Conservation (phyloP, 2,888 invertebrate species). For the Idaea straminata region DNA sequence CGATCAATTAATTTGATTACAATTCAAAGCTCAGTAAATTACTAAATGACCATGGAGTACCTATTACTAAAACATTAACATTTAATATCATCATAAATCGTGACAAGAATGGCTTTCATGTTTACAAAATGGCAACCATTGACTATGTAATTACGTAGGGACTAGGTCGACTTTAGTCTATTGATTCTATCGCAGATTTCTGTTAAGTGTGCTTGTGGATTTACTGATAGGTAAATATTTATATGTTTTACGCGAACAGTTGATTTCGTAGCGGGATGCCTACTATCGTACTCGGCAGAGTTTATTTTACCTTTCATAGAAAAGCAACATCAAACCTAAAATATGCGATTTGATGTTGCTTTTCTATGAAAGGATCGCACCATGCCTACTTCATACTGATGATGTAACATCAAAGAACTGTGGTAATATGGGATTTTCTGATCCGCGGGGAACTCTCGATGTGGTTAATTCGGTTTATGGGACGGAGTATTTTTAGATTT, state of each 20-base stretch:
- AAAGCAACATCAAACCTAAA: too few relatives aligned
- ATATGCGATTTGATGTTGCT: too few relatives aligned
- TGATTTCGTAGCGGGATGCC: too few relatives aligned
- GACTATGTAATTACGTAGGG: neutral
- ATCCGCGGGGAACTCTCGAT: neutral
- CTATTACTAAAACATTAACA: constrained; percentile 28
- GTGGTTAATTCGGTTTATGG: neutral
- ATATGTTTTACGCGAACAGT: neutral
- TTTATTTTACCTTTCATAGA: too few relatives aligned
- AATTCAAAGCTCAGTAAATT: constrained; percentile 7
- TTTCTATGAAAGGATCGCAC: too few relatives aligned
- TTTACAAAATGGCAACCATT: constrained; percentile 16
- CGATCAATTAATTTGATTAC: constrained; percentile 2
- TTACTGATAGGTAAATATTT: neutral
- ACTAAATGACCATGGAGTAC: neutral
- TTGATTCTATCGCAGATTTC: too few relatives aligned
- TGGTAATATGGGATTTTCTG: neutral
- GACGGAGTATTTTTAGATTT: neutral
- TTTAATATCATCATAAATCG: constrained; percentile 36
- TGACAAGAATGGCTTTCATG: constrained; percentile 23
- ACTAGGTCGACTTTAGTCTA: too few relatives aligned
- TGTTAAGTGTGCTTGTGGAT: neutral
- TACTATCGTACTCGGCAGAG: too few relatives aligned
- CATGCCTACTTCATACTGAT: too few relatives aligned
- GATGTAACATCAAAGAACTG: neutral